Base-by-base conservation (phyloP, 2,888 invertebrate genomes). In the Sinhomidia bicolor region DNA sequence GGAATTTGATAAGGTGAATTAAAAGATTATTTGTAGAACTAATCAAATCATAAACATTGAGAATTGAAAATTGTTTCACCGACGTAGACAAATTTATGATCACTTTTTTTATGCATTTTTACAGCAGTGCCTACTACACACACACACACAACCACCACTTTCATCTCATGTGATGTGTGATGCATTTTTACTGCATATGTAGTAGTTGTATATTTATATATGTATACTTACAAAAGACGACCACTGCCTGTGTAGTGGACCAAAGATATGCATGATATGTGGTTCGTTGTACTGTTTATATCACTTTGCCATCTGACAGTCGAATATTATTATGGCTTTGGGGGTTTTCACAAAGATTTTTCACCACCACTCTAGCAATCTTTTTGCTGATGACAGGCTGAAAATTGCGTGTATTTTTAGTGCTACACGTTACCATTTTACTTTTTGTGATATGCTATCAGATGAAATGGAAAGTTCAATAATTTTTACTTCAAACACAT, bases 101-200 rank as follows among this genome's bases (percentile, higher is more conserved):
- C 14, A 6, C 47, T 74, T 60, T 74, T 51, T 68, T 12, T 17
- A 17, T 47, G 1, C 20, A 68, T 41, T 47, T 74, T 47, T 74
- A 32, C n/a, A 9, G 29, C 26, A 47, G 26, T 47, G 7, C 14
- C 74, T 47, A 74, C 20, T n/a, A n/a, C n/a, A n/a, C n/a, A n/a
- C n/a, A n/a, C n/a, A n/a, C n/a, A n/a, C n/a, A n/a, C n/a, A n/a
- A n/a, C n/a, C n/a, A 47, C 51, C 44, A 74, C 74, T 74, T 74
- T 74, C 74, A 74, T 74, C 74, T 74, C 51, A n/a, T n/a, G n/a
- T n/a, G n/a, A n/a, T n/a, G n/a, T n/a, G n/a, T 74, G 44, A 1
- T 3, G 6, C n/a, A 23, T 20, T 47, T 74, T 71, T 74, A 26
- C 74, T 17, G 74, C 74, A 26, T 51, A 47, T 17, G 10, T 65